A percentile compares a stretch with the other conserved stretches of the same genome.
Evolutionary conservation across 2,113 vertebrate genomes (phyloP).

Genomic region (Cebidichthys violaceus): DNA sequence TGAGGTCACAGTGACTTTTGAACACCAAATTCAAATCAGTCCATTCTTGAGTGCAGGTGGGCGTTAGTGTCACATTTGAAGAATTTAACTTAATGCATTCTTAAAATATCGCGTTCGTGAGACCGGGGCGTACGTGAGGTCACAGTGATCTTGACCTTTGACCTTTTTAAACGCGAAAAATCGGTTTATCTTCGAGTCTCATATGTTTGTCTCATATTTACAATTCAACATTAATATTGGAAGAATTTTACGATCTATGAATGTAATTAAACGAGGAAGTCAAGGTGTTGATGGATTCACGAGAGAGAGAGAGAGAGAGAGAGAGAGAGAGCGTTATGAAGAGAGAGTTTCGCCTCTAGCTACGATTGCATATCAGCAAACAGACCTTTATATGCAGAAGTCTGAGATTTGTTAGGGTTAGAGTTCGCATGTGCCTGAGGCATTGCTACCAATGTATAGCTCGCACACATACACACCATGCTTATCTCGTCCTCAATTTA

Average conservation of each 20-base stretch:
- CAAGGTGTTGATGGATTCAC: background rate
- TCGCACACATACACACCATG: background rate
- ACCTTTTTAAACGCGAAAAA: background rate
- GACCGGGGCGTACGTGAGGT: too few relatives aligned
- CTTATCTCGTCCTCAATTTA: background rate
- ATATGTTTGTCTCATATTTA: too few relatives aligned
- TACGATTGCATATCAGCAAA: constrained; percentile 8
- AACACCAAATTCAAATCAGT: too few relatives aligned
- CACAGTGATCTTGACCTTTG: too few relatives aligned
- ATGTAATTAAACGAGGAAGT: background rate
- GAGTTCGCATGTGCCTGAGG: constrained; percentile 22
- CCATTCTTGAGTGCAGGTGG: too few relatives aligned
- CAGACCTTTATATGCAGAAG: background rate
- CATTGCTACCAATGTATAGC: background rate
- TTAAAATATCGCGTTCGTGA: too few relatives aligned
- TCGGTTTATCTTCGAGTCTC: background rate
- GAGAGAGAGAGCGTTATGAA: background rate
- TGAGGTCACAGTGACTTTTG: too few relatives aligned
- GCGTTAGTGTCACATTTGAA: too few relatives aligned
- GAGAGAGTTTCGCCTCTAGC: constrained; percentile 6
- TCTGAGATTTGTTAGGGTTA: constrained; percentile 24
- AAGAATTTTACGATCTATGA: background rate
- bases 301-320: background rate
- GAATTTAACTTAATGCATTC: too few relatives aligned
- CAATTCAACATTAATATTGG: background rate